Conservation (phyloP, 2,113 vertebrate species). For the Eira barbara region DNA sequence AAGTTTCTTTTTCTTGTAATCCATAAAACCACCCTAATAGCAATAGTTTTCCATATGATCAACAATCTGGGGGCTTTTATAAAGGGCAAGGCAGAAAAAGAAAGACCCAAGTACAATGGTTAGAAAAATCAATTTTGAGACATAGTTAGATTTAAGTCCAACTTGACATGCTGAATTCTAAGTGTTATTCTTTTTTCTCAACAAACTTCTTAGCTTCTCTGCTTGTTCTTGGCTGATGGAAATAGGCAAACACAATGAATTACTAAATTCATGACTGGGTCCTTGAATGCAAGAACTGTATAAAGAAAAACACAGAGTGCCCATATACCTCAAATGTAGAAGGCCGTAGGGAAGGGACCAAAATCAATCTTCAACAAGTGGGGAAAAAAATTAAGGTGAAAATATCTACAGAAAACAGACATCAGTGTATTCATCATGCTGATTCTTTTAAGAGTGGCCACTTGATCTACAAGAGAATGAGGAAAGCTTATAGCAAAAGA, state of each 20-base stretch:
- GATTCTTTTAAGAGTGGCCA: background rate
- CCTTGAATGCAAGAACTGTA: background rate
- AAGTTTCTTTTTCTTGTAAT: background rate
- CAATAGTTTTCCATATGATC: background rate
- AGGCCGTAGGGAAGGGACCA: background rate
- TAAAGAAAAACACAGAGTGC: background rate
- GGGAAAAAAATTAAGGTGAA: background rate
- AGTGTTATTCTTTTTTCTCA: background rate
- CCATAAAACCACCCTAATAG: background rate
- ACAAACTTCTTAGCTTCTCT: background rate
- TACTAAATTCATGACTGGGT: background rate
- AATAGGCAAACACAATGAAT: background rate
- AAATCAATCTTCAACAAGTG: background rate
- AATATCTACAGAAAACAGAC: background rate
- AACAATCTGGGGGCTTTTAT: background rate
- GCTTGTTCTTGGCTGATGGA: background rate
- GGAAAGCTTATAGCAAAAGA: background rate
- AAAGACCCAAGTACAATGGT: background rate
- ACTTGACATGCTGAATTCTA: background rate
- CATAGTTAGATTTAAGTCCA: background rate
- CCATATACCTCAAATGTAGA: background rate
- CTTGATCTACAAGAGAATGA: background rate
- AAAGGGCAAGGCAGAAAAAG: background rate
- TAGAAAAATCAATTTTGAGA: background rate
- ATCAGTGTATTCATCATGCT: background rate